Evolutionary conservation across 2,113 vertebrate genomes (phyloP), one percentile per base, ranked within the genome.

Genomic region (Poeciliopsis turrubarensis): DNA sequence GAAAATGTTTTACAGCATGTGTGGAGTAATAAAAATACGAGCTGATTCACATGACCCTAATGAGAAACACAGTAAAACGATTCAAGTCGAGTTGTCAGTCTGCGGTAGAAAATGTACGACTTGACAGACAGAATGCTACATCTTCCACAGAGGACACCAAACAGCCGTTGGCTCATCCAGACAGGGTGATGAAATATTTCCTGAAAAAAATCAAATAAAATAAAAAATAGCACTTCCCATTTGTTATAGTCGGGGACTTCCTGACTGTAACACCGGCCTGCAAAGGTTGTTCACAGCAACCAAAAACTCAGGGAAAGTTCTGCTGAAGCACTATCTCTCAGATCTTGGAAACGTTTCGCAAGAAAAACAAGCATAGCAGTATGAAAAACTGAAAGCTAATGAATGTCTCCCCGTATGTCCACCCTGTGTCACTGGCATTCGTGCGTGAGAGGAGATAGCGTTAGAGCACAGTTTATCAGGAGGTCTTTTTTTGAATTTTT

Each of bases 161-260:
- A 47, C 41, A 61, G 60, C 47, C 0, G 66, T 81, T 64, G 65
- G 60, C 65, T 54, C 79, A 72, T 74, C 65, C 39, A 62, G 76
- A 37, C 64, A 32, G 17, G 64, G 68, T 82, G 80, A 71, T 80
- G 70, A 88, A 87, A 88, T 84, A 81, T 87, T 89, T 86, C 65
- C 72, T 63, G 32, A 79, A 41, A 47, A 75, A 72, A 68, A 89
- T n/a, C n/a, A n/a, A n/a, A n/a, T n/a, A n/a, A n/a, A n/a, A n/a
- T n/a, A 9, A 70, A 89, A 3, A 7, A 87, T 65, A 80, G 6
- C 74, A 60, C 88, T 86, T 93, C 90, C 91, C 87, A 76, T 90
- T 85, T 47, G 19, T 31, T 31, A 31, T 31, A 31, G 30, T 31
- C 73, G 54, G 47, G 5, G 3, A 74, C 68, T 93, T 92, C 88